Conservation (phyloP, 2,797 vertebrate species). For the Cygnus olor region DNA sequence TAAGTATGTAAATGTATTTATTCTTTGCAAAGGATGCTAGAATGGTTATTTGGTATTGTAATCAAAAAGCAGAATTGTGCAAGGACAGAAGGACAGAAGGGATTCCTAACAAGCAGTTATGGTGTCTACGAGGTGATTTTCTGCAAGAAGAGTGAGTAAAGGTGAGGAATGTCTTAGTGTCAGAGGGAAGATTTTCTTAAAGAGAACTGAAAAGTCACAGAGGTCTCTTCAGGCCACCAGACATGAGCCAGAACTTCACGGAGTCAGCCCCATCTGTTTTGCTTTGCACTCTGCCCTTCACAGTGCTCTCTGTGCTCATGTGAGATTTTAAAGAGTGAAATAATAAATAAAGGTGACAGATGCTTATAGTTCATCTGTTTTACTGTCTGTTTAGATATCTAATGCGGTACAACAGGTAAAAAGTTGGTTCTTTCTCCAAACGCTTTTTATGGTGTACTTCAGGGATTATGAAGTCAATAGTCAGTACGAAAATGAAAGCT, state of each 20-base stretch:
- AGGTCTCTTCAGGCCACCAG: background rate
- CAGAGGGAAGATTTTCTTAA: background rate
- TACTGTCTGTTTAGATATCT: background rate
- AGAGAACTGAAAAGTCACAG: background rate
- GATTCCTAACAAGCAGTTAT: background rate
- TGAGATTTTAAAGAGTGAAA: background rate
- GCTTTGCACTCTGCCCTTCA: background rate
- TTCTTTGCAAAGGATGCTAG: background rate
- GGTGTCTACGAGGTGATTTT: background rate
- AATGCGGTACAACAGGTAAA: background rate
- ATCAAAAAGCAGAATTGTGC: background rate
- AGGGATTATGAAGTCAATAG: background rate
- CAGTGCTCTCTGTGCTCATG: background rate
- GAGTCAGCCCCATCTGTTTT: background rate
- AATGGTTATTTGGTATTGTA: background rate
- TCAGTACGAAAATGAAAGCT: background rate
- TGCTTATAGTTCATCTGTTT: background rate
- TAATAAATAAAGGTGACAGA: background rate
- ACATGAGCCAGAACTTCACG: background rate
- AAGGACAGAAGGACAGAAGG: rapidly evolving
- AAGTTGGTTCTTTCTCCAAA: background rate
- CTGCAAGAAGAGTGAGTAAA: background rate
- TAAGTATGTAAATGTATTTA: background rate
- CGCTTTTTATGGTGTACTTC: background rate
- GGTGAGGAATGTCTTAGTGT: background rate